Conservation (phyloP, 2,888 invertebrate species). For the Drosophila silvestris region DNA sequence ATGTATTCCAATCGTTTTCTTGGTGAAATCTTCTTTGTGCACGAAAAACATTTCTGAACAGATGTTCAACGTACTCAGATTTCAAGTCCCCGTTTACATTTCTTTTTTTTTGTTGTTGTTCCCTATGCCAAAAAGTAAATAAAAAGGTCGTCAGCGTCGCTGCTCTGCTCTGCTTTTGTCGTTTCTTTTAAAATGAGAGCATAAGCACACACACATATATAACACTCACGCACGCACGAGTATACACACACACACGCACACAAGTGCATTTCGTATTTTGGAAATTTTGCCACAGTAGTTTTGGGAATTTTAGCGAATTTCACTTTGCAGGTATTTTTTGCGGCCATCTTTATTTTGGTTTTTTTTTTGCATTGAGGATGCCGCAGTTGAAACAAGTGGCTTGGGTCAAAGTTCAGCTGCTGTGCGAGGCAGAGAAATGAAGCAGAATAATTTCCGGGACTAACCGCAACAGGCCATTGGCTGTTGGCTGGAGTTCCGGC, state of each 20-base stretch:
- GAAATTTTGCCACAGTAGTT: constrained; percentile 28
- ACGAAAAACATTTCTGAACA: constrained; percentile 60
- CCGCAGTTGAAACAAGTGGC: constrained; percentile 31
- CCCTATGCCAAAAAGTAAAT: constrained; percentile 58
- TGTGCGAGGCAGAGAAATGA: constrained; percentile 23
- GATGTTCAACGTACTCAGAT: constrained; percentile 71
- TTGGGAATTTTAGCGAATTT: constrained; percentile 41
- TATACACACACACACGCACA: constrained; percentile 24
- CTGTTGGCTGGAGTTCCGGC: constrained; percentile 45
- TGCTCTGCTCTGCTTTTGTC: constrained; percentile 18
- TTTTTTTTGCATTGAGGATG: constrained; percentile 13
- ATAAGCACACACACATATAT: constrained; percentile 29
- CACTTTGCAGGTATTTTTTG: constrained; percentile 34
- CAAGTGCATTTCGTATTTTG: constrained; percentile 56
- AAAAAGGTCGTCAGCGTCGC: constrained; percentile 53
- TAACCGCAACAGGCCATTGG: constrained; percentile 13
- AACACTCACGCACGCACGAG: constrained; percentile 21
- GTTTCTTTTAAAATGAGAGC: constrained; percentile 58
- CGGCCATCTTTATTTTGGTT: constrained; percentile 8
- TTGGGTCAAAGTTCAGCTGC: constrained; percentile 49
- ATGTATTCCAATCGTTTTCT: constrained; percentile 55
- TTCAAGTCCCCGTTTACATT: constrained; percentile 58
- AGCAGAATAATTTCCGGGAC: not conserved
- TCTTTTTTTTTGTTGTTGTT: constrained; percentile 6
- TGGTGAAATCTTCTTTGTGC: constrained; percentile 74